phyloP scores from a whole-genome alignment of 2,113 vertebrate genomes.

The Passerina amoena region DNA sequence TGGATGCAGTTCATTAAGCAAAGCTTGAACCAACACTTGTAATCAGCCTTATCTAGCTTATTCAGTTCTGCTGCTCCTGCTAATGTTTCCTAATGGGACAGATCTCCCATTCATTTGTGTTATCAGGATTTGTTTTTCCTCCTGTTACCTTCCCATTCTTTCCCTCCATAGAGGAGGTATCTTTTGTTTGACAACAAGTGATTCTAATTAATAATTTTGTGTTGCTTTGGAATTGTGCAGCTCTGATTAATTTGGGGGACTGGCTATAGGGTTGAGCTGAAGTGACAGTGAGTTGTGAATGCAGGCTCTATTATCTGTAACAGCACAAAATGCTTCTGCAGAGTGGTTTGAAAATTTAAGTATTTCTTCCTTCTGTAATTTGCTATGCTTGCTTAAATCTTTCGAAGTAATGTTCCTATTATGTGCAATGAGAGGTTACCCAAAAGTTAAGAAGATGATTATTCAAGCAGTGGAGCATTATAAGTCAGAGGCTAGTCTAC shows the following conservation, averaged over 20 bases:
- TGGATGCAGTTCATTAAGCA: not conserved
- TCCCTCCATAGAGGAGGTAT: not conserved
- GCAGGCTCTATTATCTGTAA: not conserved
- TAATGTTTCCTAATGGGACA: not conserved
- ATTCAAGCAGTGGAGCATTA: not conserved
- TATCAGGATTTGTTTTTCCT: constrained; percentile 9
- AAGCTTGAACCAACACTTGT: not conserved
- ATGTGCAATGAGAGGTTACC: not conserved
- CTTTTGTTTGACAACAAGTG: constrained; percentile 38
- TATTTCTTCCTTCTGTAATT: not conserved
- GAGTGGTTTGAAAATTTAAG: not conserved
- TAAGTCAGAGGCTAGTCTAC: not conserved
- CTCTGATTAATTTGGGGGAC: constrained; percentile 24
- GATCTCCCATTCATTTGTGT: constrained; percentile 48
- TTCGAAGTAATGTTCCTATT: constrained; percentile 34
- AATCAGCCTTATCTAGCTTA: not conserved
- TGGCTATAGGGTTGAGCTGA: not conserved
- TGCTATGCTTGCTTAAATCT: constrained; percentile 55
- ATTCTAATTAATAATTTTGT: constrained; percentile 70
- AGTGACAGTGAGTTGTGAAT: not conserved
- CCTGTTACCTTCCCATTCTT: constrained; percentile 28
- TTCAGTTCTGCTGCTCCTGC: not conserved
- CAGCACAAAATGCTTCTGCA: not conserved
- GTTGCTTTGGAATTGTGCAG: constrained; percentile 20
- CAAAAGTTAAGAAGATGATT: not conserved